Evolutionary conservation across 2,888 invertebrate species (phyloP), one percentile per base, ranked within the genome.

Genomic region (Sphaeridia pumilis): DNA sequence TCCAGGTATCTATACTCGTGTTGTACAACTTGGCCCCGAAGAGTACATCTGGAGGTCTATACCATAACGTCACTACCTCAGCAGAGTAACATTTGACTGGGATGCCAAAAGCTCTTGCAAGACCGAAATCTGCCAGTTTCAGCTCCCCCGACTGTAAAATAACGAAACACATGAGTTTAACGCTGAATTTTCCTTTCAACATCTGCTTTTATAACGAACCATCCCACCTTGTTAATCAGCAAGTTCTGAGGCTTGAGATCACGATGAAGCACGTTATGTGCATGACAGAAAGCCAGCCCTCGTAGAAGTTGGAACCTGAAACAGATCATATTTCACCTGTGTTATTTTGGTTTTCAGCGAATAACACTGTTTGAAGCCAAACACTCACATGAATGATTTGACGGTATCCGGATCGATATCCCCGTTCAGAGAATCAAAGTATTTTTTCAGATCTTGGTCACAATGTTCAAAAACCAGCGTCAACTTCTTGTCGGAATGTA

Each of bases 1-100:
- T 95, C 98, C 98, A 98, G 90, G 97, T 97, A 70, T 98, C 98
- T 68, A 98, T 98, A 53, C 94, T 94, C 2, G 97, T 97, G 21
- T 95, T 94, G 70, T 98, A 98, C 46, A 98, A 75, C 72, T 98
- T 98, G 14, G 97, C 97, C 17, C 98, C 98, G 72, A 97, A 98
- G 12, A 98, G 75, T 0, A 99, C 97, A 74, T 99, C 98, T 0
- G 98, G 98, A 0, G 98, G 97, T 55, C 98, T 79, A 58, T 75
- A 74, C 74, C 77, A 77, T 4, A 77, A 63, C 1, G 76, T 98
- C 1, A 98, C 97, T 14, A 95, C 97, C 75, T 99, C 98, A 1
- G 97, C 95, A 0, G 95, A 95, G 70, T 97, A 98, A 72, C 95
- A 97, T 71, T 97, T 87, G 0, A 98, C 97, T 44, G 98, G 98